Base-by-base conservation (phyloP, 2,888 invertebrate genomes). In the Seira ritae region DNA sequence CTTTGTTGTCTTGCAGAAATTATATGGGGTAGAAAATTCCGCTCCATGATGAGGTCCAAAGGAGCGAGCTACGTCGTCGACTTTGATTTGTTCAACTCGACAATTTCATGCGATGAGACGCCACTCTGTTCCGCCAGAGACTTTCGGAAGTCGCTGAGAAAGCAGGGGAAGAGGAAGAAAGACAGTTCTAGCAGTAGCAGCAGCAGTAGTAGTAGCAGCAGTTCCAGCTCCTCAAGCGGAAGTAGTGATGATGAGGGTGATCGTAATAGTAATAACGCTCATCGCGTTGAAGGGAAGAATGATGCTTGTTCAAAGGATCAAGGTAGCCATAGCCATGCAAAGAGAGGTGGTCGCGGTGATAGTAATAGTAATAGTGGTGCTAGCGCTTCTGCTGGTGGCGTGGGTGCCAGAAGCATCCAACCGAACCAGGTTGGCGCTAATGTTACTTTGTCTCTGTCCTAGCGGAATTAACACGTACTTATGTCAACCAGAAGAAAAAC, bases 21-120 rank as follows among this genome's bases (percentile, higher is more conserved):
- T 65, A 79, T 86, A 42, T 88, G 88, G 88, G 88, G 88, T 23
- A 85, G 84, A 72, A 84, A 86, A 66, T 88, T 88, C 68, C 85
- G 83, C 62, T 83, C 84, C 62, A 81, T 87, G 70, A 85, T 85
- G 79, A 78, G 80, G 70, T 87, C 80, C 72, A 85, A 87, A 66
- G 65, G 83, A 22, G 87, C 85, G 19, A 68, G 82, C 22, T 86
- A 87, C 70, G 62, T 86, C 31, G 84, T 88, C 20, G 86, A 88
- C 77, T 87, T 85, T 79, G 86, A 85, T 68, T 76, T 88, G 69
- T 88, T 88, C 67, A 83, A 88, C 67, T 75, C 81, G n/a, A 87
- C 87, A 62, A 80, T 85, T 55, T 83, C 84, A 19, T 80, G 80
- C 55, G 87, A 85, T 17, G 88, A 88, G 31, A 88, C 88, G 10